A percentile compares a stretch with the other conserved stretches of the same genome.
Conservation (phyloP, 2,797 vertebrate genomes). For the Leptatherina wallacei region DNA sequence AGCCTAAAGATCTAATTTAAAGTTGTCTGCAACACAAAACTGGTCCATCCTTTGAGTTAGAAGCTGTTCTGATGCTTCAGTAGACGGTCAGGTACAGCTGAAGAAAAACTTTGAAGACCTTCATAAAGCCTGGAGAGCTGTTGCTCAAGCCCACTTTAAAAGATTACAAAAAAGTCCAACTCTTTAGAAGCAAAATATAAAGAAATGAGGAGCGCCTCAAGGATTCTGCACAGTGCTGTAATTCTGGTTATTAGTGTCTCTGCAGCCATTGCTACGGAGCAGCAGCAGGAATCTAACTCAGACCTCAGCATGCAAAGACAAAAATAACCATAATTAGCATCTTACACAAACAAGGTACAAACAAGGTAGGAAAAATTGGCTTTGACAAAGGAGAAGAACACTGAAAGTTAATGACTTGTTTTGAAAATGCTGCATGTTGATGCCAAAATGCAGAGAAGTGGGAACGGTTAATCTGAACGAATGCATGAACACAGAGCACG, state of each 20-base stretch:
- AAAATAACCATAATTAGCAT: slow-evolving; percentile 14
- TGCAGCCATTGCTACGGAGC: not conserved
- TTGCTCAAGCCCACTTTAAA: not conserved
- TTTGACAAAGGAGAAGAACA: not conserved
- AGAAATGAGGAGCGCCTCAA: not conserved
- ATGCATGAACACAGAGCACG: slow-evolving; percentile 10
- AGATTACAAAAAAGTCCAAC: not conserved
- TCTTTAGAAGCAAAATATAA: not conserved
- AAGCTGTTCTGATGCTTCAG: not conserved
- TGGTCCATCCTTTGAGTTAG: too few species aligned
- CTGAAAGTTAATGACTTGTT: not conserved
- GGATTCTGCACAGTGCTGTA: not conserved
- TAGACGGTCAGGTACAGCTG: not conserved
- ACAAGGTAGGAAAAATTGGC: not conserved
- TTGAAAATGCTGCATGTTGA: not conserved
- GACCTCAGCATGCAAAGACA: not conserved
- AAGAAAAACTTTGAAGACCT: not conserved
- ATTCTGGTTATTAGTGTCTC: slow-evolving; percentile 9
- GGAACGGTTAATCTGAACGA: not conserved
- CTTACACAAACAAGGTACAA: slow-evolving; percentile 2
- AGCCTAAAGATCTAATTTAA: not conserved
- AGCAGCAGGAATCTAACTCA: slow-evolving; percentile 8
- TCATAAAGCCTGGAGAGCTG: not conserved
- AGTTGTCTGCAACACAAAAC: not conserved
- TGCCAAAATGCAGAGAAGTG: not conserved